A percentile compares a stretch with the other conserved stretches of the same genome.
Evolutionary conservation across 2,888 invertebrate species (phyloP).

Genomic region (Eupithecia inturbata): DNA sequence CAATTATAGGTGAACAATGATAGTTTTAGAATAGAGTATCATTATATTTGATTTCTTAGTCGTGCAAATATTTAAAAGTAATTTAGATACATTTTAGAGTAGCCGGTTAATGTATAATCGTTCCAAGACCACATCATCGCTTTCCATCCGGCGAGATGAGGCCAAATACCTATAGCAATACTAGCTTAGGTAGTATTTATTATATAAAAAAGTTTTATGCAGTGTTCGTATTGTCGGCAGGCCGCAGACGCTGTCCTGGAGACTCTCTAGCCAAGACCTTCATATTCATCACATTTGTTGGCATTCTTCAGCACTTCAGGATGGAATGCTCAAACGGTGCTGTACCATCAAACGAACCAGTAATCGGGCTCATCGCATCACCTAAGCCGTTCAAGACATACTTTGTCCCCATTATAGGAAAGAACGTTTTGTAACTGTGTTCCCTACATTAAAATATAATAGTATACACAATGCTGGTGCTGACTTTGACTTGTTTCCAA

Average conservation of each 20-base stretch:
- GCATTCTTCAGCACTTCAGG: conserved; percentile 78
- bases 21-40: too few species aligned
- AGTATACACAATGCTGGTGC: background rate
- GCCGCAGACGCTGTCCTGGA: conserved; percentile 86
- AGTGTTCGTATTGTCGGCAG: conserved; percentile 56
- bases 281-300: conserved; percentile 85
- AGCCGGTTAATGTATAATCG: too few species aligned
- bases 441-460: background rate
- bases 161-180: too few species aligned
- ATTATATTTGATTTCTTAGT: too few species aligned
- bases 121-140: background rate
- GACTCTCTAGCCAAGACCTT: conserved; percentile 85
- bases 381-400: conserved; percentile 64
- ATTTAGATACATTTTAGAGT: too few species aligned
- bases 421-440: background rate
- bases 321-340: conserved; percentile 61
- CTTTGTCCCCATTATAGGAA: conserved; percentile 52
- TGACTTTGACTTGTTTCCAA: background rate
- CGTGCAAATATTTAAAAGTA: too few species aligned
- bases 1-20: too few species aligned
- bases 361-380: conserved; percentile 65
- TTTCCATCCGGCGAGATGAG: background rate
- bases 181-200: background rate
- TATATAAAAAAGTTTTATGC: background rate
- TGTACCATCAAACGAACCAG: conserved; percentile 62